Conservation (phyloP, 2,888 invertebrate species). For the Phaonia tiefii region DNA sequence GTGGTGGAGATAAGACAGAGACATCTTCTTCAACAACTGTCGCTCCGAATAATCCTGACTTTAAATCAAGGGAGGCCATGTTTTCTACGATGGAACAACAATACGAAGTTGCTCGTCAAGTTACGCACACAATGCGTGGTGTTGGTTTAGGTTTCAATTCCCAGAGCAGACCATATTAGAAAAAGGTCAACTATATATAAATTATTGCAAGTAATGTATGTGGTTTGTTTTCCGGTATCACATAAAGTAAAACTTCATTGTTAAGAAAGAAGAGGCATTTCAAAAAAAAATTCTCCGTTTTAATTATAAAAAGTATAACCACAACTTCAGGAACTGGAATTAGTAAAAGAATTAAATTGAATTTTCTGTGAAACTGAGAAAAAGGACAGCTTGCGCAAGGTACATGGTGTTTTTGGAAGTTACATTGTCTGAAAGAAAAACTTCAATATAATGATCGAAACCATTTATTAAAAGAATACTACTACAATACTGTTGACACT, state of each 20-base stretch:
- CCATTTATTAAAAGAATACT: neutral
- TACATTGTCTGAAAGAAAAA: neutral
- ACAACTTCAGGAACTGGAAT: too few species aligned
- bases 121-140: constrained; percentile 97
- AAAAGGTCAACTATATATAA: neutral
- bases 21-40: constrained; percentile 32
- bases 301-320: too few species aligned
- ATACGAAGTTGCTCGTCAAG: constrained; percentile 96
- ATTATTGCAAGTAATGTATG: too few species aligned
- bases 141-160: constrained; percentile 90
- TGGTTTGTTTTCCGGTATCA: too few species aligned
- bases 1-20: constrained; percentile 45
- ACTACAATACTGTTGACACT: neutral
- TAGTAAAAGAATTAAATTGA: neutral
- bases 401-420: too few species aligned
- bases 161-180: constrained; percentile 79
- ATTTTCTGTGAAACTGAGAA: neutral
- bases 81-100: constrained; percentile 97
- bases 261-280: too few species aligned
- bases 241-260: too few species aligned
- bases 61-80: constrained; percentile 86
- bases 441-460: neutral
- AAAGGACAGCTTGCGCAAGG: neutral
- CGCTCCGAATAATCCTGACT: constrained; percentile 72
- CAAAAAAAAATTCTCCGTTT: too few species aligned